Evolutionary conservation across 2,113 vertebrate genomes (phyloP).

Genomic region (Engystomops pustulosus): DNA sequence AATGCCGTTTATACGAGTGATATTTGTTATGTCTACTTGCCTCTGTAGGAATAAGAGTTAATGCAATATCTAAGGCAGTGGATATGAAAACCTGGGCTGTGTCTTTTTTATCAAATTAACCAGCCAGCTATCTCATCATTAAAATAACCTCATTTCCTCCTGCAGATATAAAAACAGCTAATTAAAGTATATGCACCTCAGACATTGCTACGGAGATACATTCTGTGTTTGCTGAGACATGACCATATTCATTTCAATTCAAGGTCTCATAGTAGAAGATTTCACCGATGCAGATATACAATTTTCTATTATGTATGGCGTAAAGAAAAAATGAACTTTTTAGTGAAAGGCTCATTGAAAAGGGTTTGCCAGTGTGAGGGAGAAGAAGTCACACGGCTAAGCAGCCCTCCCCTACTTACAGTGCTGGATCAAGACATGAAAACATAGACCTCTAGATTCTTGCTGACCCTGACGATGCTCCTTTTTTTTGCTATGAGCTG

Average conservation of each 20-base stretch:
- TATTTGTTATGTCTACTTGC: no score
- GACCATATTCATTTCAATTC: neutral
- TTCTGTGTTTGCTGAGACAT: neutral
- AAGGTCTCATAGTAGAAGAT: neutral
- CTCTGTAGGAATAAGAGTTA: no score
- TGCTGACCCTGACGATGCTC: no score
- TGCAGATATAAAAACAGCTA: constrained; percentile 22
- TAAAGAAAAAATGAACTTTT: no score
- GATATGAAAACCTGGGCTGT: neutral
- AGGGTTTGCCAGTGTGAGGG: no score
- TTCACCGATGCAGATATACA: neutral
- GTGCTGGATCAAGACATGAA: no score
- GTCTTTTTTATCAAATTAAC: constrained; percentile 36
- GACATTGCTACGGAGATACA: neutral
- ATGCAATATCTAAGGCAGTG: neutral
- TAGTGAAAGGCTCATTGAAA: no score
- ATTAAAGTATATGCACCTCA: constrained; percentile 28
- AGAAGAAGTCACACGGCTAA: no score
- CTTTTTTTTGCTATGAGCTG: no score
- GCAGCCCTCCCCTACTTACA: no score
- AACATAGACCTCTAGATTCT: no score
- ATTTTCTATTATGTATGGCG: no score
- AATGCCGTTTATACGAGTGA: neutral
- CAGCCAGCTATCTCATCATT: constrained; percentile 16
- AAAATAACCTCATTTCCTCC: constrained; percentile 39